Conservation (phyloP, 2,797 vertebrate genomes). For the Liasis olivaceus region DNA sequence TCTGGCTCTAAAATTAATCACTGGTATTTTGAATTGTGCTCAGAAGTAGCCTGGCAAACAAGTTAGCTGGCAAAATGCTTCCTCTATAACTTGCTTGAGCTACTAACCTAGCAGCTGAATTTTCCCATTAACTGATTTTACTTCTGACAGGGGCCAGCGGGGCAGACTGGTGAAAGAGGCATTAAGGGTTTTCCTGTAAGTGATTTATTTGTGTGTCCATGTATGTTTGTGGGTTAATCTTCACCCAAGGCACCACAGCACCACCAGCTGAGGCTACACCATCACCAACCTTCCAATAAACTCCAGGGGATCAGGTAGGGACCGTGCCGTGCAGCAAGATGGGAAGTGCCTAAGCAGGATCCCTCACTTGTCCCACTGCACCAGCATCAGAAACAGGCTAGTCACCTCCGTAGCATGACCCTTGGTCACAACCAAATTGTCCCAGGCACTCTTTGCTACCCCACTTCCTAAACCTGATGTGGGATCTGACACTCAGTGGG, state of each 20-base stretch:
- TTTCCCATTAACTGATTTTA: slow-evolving; percentile 60
- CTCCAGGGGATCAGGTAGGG: not conserved
- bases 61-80: too few relatives aligned
- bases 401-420: not conserved
- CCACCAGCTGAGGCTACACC: not conserved
- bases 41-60: too few relatives aligned
- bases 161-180: slow-evolving; percentile 76
- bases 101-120: not conserved
- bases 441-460: not conserved
- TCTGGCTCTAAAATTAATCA: too few relatives aligned
- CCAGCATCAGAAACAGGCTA: not conserved
- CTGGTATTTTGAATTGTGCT: too few relatives aligned
- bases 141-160: slow-evolving; percentile 78
- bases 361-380: not conserved
- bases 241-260: not conserved
- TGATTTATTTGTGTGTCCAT: slow-evolving; percentile 52
- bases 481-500: not conserved
- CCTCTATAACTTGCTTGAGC: not conserved
- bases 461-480: not conserved
- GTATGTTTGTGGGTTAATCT: not conserved
- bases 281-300: not conserved
- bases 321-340: not conserved
- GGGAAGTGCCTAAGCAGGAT: not conserved
- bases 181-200: slow-evolving; percentile 79
- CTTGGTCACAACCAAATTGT: not conserved